Base-by-base conservation (phyloP, 2,113 vertebrate genomes). In the Nanorana parkeri region DNA sequence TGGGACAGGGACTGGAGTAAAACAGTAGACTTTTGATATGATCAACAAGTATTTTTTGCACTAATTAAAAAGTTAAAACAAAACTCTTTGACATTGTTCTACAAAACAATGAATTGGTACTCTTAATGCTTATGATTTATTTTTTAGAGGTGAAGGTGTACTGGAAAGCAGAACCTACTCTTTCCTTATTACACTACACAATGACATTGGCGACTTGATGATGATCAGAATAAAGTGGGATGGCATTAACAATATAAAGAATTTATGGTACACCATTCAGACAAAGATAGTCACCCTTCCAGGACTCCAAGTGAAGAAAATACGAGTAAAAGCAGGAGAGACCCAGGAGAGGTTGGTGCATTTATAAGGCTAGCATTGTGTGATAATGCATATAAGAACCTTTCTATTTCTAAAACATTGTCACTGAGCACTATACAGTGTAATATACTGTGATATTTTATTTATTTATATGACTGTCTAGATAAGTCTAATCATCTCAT, bases 321-420 rank as follows among this genome's bases (percentile, higher is more conserved):
- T 98, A 86, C 88, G 87, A 73, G 86, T 95, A 85, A 98, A 96
- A 89, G 93, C 92, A n/a, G 97, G 97, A 17, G 96, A 99, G 84
- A 97, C 95, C 0, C 96, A 99, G 86, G 85, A 95, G 67, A 97
- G 92, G 96, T 96, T 92, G 89, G 92, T 89, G 47, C 4, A 85
- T 20, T 23, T 5, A 63, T 32, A 36, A 3, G 21, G 15, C 17
- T 23, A 41, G 1, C 8, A 10, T 41, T 3, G 10, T 41, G 41
- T 41, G 41, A 41, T 10, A 10, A 6, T 10, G 1, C 41, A 41
- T 10, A 41, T 10, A 5, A 41, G 5, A 41, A 41, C 4, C 10
- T 32, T 32, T 3, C 29, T 41, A 41, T 41, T 7, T 6, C 4
- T 10, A 11, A 41, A 41, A 41, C 10, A 41, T 41, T 41, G 41